Evolutionary conservation across 2,797 vertebrate species (phyloP).

Genomic region (Monodelphis domestica): DNA sequence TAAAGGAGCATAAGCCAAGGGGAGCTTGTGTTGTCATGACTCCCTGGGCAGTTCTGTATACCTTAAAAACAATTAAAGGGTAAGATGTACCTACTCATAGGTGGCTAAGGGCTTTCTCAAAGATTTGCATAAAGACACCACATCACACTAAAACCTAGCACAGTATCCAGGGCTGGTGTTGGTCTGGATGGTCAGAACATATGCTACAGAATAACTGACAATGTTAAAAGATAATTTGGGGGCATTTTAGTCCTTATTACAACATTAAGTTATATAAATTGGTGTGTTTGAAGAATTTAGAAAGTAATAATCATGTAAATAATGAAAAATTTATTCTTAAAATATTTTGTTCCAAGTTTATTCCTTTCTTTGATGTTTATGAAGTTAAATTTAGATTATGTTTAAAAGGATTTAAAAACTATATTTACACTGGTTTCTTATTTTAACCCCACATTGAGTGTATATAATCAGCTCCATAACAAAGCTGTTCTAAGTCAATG

Average conservation of each 20-base stretch:
- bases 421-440: background rate
- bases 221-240: background rate
- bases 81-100: constrained; percentile 68
- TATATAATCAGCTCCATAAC: background rate
- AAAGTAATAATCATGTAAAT: background rate
- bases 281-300: background rate
- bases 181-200: constrained; percentile 43
- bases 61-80: constrained; percentile 79
- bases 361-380: background rate
- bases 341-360: background rate
- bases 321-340: background rate
- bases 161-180: constrained; percentile 22
- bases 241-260: background rate
- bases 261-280: background rate
- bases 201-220: background rate
- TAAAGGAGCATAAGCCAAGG: constrained; percentile 72
- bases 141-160: constrained; percentile 46
- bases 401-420: background rate
- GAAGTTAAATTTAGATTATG: background rate
- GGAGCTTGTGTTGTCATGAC: constrained; percentile 65
- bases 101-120: constrained; percentile 68
- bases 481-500: background rate
- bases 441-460: background rate
- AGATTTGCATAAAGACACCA: constrained; percentile 73
- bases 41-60: constrained; percentile 77